Base-by-base conservation (phyloP, 2,888 invertebrate species). In the Leptopilina myrica region DNA sequence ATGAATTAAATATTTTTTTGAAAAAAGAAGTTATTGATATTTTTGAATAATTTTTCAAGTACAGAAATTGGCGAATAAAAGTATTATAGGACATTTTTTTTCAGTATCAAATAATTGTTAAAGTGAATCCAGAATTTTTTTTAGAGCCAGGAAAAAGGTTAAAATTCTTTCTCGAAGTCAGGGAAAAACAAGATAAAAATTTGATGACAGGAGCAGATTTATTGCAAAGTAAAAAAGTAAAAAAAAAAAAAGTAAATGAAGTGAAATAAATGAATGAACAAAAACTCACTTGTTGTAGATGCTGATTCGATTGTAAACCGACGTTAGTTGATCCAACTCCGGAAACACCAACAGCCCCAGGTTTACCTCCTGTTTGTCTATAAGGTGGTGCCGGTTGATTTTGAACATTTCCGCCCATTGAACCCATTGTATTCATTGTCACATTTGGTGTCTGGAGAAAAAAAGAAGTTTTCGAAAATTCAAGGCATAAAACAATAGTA, bases 371-470 rank as follows among this genome's bases (percentile, higher is more conserved):
- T 80, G 93, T 92, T 80, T 96, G 94, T 8, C 95, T 95, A 92
- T 97, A 97, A 0, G 96, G 96, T 1, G 96, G 96, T 12, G 96
- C 96, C 0, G 96, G 95, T 9, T 95, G 96, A 77, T 91, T 92
- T 83, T 91, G 92, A 76, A 92, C 91, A 5, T 92, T 93, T 33
- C 90, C 91, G 67, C 92, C 92, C 92, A 93, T 91, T 82, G 92
- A 89, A 82, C 95, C 95, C 94, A 95, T 95, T 0, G 95, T 93
- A 77, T 95, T 95, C 97, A 97, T 97, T 0, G 97, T 96, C 1
- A 97, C 97, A 90, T 97, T 97, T 1, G 97, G 97, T 4, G 96
- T 95, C 93, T 95, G 81, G 76, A 82, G 12, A 15, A 14, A 14
- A 67, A 67, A 3, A 33, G 33, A 33, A 33, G 5, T 33, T 33